phyloP scores from a whole-genome alignment of 2,888 invertebrate species.

The Drosophila seclusa region DNA sequence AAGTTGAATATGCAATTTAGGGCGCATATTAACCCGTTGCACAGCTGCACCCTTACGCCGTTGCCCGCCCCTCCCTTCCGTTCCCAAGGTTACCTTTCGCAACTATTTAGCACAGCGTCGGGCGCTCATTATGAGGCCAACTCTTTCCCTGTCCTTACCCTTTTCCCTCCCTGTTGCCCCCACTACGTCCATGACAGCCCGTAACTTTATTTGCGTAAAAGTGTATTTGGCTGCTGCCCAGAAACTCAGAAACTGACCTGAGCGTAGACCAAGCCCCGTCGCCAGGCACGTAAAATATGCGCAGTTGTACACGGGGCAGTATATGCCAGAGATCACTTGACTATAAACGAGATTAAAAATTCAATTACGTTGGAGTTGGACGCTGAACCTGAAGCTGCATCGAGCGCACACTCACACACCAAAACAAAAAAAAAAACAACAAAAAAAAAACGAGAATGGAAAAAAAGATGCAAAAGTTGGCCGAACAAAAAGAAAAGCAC shows the following conservation, averaged over 20 bases:
- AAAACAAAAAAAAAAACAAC: constrained; percentile 29
- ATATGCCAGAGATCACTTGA: constrained; percentile 84
- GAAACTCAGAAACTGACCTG: constrained; percentile 51
- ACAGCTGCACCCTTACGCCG: not conserved
- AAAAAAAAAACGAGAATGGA: constrained; percentile 25
- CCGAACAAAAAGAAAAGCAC: constrained; percentile 50
- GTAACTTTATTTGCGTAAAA: constrained; percentile 69
- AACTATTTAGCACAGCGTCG: constrained; percentile 75
- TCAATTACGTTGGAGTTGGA: constrained; percentile 84
- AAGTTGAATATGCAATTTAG: constrained; percentile 70
- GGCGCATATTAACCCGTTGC: constrained; percentile 66
- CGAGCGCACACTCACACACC: constrained; percentile 28
- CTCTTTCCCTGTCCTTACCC: not conserved
- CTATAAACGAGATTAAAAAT: constrained; percentile 85
- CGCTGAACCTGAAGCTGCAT: constrained; percentile 75
- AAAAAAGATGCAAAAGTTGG: constrained; percentile 28
- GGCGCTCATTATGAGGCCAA: constrained; percentile 61
- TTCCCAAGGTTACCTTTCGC: constrained; percentile 52
- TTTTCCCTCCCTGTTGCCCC: not conserved
- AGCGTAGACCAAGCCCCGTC: constrained; percentile 34
- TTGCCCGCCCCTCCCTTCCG: not conserved
- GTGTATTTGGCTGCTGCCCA: constrained; percentile 58
- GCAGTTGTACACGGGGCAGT: constrained; percentile 74
- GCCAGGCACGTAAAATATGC: constrained; percentile 80
- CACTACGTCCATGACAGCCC: constrained; percentile 29